These are phyloP conservation scores for Elephantulus edwardii DNA, from an alignment of 2,113 vertebrate genomes.

Conservation along the genomic window DNA sequence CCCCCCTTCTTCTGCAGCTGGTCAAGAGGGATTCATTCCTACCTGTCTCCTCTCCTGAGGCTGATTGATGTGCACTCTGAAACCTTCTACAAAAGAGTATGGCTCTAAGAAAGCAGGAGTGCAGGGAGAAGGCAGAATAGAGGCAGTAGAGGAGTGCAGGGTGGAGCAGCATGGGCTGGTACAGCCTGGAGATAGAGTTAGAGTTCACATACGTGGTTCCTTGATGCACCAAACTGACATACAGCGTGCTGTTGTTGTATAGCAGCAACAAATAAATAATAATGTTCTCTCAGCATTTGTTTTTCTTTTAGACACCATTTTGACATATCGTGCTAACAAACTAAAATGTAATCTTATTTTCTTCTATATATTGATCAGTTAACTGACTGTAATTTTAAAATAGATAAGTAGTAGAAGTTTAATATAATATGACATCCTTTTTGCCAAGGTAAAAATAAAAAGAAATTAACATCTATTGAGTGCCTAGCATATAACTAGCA, in stretches of 20 bases:
- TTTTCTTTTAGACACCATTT: constrained; percentile 10
- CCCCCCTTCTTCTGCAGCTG: too few species aligned
- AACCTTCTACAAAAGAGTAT: too few species aligned
- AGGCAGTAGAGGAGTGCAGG: too few species aligned
- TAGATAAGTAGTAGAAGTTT: background rate
- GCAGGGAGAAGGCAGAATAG: too few species aligned
- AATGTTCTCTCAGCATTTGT: background rate
- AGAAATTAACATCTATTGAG: background rate
- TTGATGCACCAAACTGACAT: background rate
- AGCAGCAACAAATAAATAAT: background rate
- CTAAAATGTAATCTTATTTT: background rate
- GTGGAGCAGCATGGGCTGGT: too few species aligned
- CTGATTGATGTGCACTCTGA: too few species aligned
- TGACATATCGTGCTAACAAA: background rate
- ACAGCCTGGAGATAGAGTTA: background rate
- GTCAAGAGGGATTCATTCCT: too few species aligned
- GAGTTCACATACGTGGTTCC: background rate
- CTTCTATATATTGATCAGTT: constrained; percentile 17
- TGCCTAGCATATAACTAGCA: background rate
- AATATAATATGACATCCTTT: background rate
- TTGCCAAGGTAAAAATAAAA: background rate
- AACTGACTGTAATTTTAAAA: constrained; percentile 18
- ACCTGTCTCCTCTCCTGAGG: too few species aligned
- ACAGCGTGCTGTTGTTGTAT: too few species aligned
- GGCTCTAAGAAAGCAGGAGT: too few species aligned